phyloP scores from a whole-genome alignment of 1,140 invertebrate genomes.

The Drosophila azteca region DNA sequence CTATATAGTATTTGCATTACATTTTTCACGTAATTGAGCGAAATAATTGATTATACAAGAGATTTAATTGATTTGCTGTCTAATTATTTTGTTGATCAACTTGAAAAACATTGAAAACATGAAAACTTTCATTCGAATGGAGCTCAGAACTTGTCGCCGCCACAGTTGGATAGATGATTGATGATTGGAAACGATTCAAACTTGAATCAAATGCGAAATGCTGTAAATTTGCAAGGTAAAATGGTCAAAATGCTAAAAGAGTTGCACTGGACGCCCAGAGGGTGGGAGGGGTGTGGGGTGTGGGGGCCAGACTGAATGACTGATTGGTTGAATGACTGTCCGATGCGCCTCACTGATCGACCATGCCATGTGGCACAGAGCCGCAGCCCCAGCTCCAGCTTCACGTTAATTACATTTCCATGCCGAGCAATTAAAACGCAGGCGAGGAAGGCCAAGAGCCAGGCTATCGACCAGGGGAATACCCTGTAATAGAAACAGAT shows the following conservation, averaged over 20 bases:
- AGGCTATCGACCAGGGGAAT: conserved; percentile 2
- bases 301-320: neutral
- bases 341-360: conserved; percentile 26
- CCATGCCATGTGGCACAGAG: conserved; percentile 22
- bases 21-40: neutral
- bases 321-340: conserved; percentile 31
- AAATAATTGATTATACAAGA: neutral
- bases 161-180: no score
- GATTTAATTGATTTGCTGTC: no score
- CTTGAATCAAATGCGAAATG: no score
- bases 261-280: no score
- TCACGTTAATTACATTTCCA: conserved; percentile 63
- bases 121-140: neutral
- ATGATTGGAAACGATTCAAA: no score
- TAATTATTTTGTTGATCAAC: no score
- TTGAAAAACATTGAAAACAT: no score
- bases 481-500: neutral
- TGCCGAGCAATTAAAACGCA: conserved; percentile 51
- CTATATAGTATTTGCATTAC: neutral
- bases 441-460: neutral
- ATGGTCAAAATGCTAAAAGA: neutral
- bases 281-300: no score
- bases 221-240: neutral
- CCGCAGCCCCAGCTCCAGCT: neutral
- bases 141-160: neutral